Conservation (phyloP, 2,888 invertebrate genomes). For the Hoplodrina blanda region DNA sequence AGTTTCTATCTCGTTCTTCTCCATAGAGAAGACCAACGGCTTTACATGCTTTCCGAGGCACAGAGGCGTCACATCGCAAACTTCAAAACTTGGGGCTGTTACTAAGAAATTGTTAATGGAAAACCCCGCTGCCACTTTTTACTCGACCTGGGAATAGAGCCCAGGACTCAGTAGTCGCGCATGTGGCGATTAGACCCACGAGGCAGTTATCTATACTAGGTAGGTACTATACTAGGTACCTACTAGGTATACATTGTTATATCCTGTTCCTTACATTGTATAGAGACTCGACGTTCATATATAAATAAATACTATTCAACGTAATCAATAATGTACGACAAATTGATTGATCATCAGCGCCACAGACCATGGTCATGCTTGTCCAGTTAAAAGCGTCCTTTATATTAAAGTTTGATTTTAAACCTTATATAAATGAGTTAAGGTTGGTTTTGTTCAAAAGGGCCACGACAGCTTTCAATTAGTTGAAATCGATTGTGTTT, state of each 20-base stretch:
- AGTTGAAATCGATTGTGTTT: conserved; percentile 40
- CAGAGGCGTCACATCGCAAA: no score
- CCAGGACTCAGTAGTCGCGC: no score
- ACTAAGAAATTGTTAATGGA: no score
- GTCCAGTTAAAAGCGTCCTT: conserved; percentile 24
- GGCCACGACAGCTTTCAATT: conserved; percentile 14
- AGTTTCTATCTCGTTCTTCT: no score
- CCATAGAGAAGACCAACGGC: no score
- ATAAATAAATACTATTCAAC: conserved; percentile 36
- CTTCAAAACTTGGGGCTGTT: no score
- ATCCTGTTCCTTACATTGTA: conserved; percentile 10
- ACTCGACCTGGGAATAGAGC: no score
- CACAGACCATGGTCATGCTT: conserved; percentile 17
- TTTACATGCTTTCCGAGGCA: no score
- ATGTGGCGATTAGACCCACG: no score
- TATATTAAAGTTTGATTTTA: conserved; percentile 11
- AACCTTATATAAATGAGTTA: conserved; percentile 28
- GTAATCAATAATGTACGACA: conserved; percentile 36
- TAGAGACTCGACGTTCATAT: neutral
- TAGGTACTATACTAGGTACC: no score
- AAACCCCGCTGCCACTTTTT: no score
- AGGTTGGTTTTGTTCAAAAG: conserved; percentile 27
- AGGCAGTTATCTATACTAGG: no score
- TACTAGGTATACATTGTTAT: neutral
- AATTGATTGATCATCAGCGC: conserved; percentile 58